phyloP scores from a whole-genome alignment of 2,888 invertebrate genomes.

The Patella caerulea region DNA sequence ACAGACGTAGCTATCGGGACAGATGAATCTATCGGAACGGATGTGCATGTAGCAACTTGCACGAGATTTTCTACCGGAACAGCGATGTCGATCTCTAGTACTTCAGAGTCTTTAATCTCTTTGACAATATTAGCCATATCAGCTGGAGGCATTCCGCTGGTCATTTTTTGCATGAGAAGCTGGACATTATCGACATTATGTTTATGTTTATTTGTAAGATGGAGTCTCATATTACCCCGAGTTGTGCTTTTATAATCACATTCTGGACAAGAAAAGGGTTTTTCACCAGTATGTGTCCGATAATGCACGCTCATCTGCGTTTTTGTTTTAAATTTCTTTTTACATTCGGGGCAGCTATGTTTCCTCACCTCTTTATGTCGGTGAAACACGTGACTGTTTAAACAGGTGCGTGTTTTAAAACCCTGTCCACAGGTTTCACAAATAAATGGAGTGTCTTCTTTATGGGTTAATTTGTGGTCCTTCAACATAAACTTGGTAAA shows the following conservation, averaged over 20 bases:
- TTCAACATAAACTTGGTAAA: constrained; percentile 60
- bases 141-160: neutral
- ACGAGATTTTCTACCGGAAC: constrained; percentile 5
- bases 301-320: constrained; percentile 58
- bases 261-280: constrained; percentile 57
- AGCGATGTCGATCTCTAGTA: neutral
- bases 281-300: constrained; percentile 60
- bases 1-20: too few relatives aligned
- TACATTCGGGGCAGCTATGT: constrained; percentile 54
- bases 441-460: constrained; percentile 55
- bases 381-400: constrained; percentile 61
- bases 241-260: constrained; percentile 60
- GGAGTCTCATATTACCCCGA: constrained; percentile 59
- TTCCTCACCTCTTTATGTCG: constrained; percentile 53
- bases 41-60: constrained; percentile 2
- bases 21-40: neutral
- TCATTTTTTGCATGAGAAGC: constrained; percentile 40
- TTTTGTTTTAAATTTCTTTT: constrained; percentile 57
- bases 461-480: constrained; percentile 57
- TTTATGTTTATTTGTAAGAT: constrained; percentile 54
- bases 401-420: constrained; percentile 54
- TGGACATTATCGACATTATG: constrained; percentile 39
- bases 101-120: neutral
- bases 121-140: neutral
- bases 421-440: constrained; percentile 61